Percentiles rank a stretch among this genome's conserved stretches.
Evolutionary conservation across 2,888 invertebrate genomes (phyloP).

Genomic region (Mongoloraphidia duomilia): DNA sequence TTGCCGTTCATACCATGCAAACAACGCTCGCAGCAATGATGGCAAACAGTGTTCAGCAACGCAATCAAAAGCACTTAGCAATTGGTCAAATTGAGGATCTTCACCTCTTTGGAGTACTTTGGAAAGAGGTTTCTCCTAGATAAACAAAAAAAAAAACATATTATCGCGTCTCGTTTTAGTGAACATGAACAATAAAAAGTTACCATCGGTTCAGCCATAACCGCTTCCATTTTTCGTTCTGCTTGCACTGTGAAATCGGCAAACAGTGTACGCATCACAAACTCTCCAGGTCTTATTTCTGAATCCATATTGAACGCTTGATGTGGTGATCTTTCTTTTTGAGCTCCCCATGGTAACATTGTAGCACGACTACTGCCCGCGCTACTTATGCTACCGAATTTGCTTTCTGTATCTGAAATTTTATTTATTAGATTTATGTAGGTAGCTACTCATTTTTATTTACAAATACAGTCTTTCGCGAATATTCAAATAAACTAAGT

Average conservation of each 20-base stretch:
- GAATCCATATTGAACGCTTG: constrained; percentile 37
- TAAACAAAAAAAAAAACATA: constrained; percentile 9
- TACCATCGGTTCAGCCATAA: constrained; percentile 82
- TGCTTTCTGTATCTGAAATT: background rate
- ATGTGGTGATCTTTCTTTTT: constrained; percentile 47
- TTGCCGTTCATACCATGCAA: constrained; percentile 89
- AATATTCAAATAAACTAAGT: no score
- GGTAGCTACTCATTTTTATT: no score
- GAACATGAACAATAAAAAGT: background rate
- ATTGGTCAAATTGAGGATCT: constrained; percentile 88
- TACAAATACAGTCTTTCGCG: no score
- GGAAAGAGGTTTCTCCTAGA: constrained; percentile 81
- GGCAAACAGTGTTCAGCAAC: constrained; percentile 97
- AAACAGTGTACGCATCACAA: constrained; percentile 88
- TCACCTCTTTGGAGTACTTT: constrained; percentile 93
- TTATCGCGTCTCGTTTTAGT: constrained; percentile 1
- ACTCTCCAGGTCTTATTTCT: constrained; percentile 80
- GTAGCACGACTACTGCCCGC: constrained; percentile 33
- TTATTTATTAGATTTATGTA: no score
- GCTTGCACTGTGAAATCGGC: constrained; percentile 90
- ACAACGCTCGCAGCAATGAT: constrained; percentile 77
- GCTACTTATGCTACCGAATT: background rate
- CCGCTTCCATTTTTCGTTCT: constrained; percentile 89
- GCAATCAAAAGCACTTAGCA: constrained; percentile 80
- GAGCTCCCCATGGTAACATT: constrained; percentile 71